These are phyloP conservation scores for Drosophila auraria DNA, from an alignment of 1,140 invertebrate genomes.

Conservation along the genomic window DNA sequence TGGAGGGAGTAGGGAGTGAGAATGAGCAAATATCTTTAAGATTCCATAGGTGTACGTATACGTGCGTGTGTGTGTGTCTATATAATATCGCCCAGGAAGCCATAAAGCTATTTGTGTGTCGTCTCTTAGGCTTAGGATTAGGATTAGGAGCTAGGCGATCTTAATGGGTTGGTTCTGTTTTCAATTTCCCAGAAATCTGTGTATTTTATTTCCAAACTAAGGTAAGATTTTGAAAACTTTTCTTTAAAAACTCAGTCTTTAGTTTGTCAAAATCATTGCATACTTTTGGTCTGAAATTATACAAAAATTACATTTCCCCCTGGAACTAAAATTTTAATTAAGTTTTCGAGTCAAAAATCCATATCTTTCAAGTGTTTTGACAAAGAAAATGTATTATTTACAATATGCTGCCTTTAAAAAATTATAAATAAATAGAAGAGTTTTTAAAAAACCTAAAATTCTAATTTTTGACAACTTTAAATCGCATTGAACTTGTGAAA, in stretches of 20 bases:
- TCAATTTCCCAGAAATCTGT: not conserved
- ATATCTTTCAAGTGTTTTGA: too few species aligned
- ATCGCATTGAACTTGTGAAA: not conserved
- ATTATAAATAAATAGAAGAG: not conserved
- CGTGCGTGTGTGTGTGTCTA: conserved; percentile 39
- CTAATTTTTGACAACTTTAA: not conserved
- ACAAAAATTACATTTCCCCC: not conserved
- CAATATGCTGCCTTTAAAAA: too few species aligned
- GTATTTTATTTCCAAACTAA: not conserved
- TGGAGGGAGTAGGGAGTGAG: conserved; percentile 24
- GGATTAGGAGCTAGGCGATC: conserved; percentile 11
- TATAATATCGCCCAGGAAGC: conserved; percentile 22
- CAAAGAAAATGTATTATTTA: too few species aligned
- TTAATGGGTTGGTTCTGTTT: not conserved
- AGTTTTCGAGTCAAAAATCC: too few species aligned
- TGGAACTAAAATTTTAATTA: not conserved
- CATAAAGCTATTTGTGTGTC: conserved; percentile 28
- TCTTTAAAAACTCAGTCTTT: not conserved
- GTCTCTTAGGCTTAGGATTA: conserved; percentile 30
- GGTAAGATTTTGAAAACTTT: not conserved
- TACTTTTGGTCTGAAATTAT: not conserved
- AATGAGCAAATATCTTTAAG: conserved; percentile 44
- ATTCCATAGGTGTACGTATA: conserved; percentile 44
- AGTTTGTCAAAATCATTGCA: not conserved
- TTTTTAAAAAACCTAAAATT: not conserved